Base-by-base conservation (phyloP, 2,888 invertebrate species). In the Polydrusus cervinus region DNA sequence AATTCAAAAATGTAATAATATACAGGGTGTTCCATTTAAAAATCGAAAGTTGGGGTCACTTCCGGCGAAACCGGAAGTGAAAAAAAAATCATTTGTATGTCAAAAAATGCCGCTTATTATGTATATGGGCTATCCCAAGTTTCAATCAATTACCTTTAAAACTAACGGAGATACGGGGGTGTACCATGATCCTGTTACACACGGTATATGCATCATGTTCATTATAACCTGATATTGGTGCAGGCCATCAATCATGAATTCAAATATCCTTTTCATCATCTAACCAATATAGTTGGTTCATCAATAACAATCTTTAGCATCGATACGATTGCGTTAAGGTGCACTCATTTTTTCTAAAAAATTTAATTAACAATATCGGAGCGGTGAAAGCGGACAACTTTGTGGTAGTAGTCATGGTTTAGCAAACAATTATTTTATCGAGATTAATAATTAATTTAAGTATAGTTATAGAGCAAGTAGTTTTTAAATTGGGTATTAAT, bases 381-480 rank as follows among this genome's bases (percentile, higher is more conserved):
- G 25, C 53, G 14, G 55, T 55, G 55, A 55, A 55, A 55, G 55
- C 55, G 55, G 34, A 14, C 51, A 53, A 53, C 55, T 55, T 55
- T 9, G 34, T 9, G 34, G 8, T 30, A 7, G 25, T 25, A 55
- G 55, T 55, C 10, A 34, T 55, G 34, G 14, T 34, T 55, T 34
- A 55, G 8, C 55, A 55, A 55, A 55, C 30, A 55, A 55, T 34
- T 55, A 55, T 55, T 55, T 55, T 34, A 55, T 34, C 55, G 34
- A 34, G 55, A 55, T 55, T 55, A 55, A n/a, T n/a, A n/a, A 55
- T 55, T 55, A 55, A 55, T 30, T 55, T 55, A 55, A 55, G 30
- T 55, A 55, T 55, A 30, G 55, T 55, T 55, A 13, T 55, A 30
- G 14, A 55, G 34, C 3, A n/a, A 55, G 34, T 34, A 34, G n/a